Conservation (phyloP, 92 coral and sea anemone genomes). For the Blastomussa wellsi region DNA sequence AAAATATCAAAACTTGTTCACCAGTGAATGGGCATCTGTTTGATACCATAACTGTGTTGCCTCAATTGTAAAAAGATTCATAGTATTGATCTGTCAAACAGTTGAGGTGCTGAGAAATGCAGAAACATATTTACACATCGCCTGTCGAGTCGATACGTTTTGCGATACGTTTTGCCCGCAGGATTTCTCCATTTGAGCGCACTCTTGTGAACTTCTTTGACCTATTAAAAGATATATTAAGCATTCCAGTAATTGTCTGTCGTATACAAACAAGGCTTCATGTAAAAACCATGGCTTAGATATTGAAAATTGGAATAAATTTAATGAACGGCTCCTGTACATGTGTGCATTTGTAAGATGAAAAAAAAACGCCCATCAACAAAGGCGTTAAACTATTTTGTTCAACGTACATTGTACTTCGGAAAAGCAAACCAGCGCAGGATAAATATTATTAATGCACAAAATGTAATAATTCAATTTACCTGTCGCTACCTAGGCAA, state of each 20-base stretch:
- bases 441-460: neutral
- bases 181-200: no score
- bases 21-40: no score
- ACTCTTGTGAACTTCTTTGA: no score
- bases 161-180: neutral
- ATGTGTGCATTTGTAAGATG: neutral
- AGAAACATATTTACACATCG: no score
- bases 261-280: neutral
- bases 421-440: neutral
- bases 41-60: no score
- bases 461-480: neutral
- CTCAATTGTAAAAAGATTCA: no score
- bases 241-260: no score
- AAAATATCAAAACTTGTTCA: no score
- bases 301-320: neutral
- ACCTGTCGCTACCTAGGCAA: conserved; percentile 1
- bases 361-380: neutral
- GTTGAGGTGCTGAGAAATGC: no score
- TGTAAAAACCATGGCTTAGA: neutral
- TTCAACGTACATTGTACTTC: neutral
- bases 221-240: no score
- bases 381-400: neutral
- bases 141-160: neutral
- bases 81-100: no score
- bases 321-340: neutral